Evolutionary conservation across 2,888 invertebrate genomes (phyloP).

Genomic region (Drosophila eohydei): DNA sequence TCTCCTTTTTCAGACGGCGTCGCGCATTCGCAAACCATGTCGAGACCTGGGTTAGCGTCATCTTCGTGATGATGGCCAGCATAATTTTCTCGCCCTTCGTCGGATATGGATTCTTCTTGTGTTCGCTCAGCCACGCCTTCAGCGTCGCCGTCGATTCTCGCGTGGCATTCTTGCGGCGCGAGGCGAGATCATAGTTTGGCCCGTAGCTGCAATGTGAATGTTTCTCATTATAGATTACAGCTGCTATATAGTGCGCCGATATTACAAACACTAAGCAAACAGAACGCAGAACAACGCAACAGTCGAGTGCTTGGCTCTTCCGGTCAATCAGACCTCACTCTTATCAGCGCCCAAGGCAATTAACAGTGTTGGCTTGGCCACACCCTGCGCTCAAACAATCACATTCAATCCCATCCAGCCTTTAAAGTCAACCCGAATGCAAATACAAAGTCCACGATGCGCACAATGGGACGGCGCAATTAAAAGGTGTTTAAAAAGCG

Average conservation of each 20-base stretch:
- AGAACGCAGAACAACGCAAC: slow-evolving; percentile 31
- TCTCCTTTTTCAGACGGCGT: slow-evolving; percentile 96
- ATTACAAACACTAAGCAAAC: slow-evolving; percentile 9
- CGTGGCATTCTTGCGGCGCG: slow-evolving; percentile 98
- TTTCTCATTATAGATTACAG: slow-evolving; percentile 14
- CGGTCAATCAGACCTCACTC: slow-evolving; percentile 38
- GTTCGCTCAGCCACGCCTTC: slow-evolving; percentile 98
- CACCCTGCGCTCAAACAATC: slow-evolving; percentile 47
- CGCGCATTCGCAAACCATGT: slow-evolving; percentile 99
- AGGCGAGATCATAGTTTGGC: slow-evolving; percentile 97
- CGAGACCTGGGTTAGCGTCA: slow-evolving; percentile 97
- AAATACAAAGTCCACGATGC: slow-evolving; percentile 9
- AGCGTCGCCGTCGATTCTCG: slow-evolving; percentile 98
- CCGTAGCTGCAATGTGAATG: slow-evolving; percentile 89
- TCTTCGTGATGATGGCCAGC: slow-evolving; percentile 97
- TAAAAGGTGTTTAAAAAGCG: not conserved
- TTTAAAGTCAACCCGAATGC: slow-evolving; percentile 25
- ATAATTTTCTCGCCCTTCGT: slow-evolving; percentile 98
- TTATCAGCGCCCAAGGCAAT: slow-evolving; percentile 42
- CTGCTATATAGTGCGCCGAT: not conserved
- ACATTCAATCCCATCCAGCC: slow-evolving; percentile 21
- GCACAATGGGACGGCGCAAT: slow-evolving; percentile 30
- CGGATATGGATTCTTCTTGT: slow-evolving; percentile 98
- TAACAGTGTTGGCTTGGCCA: slow-evolving; percentile 35
- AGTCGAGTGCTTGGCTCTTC: slow-evolving; percentile 40